phyloP scores from a whole-genome alignment of 2,113 vertebrate genomes.

The Potamarius usumacintae region DNA sequence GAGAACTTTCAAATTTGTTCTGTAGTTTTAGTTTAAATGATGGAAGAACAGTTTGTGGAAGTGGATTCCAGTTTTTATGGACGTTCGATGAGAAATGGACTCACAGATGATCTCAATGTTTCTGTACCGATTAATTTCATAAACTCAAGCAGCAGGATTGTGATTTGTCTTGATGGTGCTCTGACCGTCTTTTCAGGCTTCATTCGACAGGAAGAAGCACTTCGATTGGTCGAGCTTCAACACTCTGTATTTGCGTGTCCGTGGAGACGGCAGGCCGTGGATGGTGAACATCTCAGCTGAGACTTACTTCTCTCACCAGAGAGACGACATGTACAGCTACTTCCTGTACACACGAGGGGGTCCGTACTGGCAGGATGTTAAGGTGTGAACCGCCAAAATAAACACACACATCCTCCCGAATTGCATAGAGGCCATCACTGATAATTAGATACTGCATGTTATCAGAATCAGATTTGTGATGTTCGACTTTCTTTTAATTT shows the following conservation, averaged over 20 bases:
- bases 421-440: neutral
- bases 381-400: constrained; percentile 68
- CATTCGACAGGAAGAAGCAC: constrained; percentile 80
- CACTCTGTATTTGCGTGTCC: constrained; percentile 83
- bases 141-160: neutral
- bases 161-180: neutral
- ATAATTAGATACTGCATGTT: neutral
- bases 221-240: constrained; percentile 89
- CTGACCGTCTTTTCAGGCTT: constrained; percentile 64
- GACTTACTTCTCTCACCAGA: constrained; percentile 78
- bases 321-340: constrained; percentile 88
- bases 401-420: neutral
- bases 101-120: neutral
- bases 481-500: too few relatives aligned
- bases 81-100: neutral
- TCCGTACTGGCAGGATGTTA: constrained; percentile 96
- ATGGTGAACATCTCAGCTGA: constrained; percentile 86
- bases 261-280: constrained; percentile 94
- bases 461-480: neutral
- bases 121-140: neutral
- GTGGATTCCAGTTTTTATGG: too few relatives aligned
- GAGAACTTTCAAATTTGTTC: neutral
- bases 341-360: constrained; percentile 93
- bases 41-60: neutral
- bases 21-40: neutral